Percentiles rank a stretch among this genome's conserved stretches.
These are phyloP conservation scores for Lordiphosa collinella DNA, from an alignment of 1,140 invertebrate species.

Conservation along the genomic window DNA sequence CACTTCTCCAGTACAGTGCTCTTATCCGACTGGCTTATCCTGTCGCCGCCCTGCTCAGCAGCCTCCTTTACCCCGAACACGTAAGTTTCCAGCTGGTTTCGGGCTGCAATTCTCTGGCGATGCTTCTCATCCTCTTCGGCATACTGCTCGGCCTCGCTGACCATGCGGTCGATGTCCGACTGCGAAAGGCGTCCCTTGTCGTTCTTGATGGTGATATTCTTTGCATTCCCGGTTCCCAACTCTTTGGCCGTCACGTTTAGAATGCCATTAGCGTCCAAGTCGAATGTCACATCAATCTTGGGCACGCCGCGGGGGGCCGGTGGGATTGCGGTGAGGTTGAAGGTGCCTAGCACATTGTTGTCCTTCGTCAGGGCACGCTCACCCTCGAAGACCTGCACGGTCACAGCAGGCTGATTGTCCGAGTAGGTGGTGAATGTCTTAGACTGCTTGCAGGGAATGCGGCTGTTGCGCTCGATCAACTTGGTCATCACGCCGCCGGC, in stretches of 20 bases:
- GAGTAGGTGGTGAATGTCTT: constrained; percentile 85
- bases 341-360: constrained; percentile 88
- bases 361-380: constrained; percentile 87
- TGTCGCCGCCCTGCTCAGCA: constrained; percentile 80
- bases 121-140: constrained; percentile 86
- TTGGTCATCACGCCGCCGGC: constrained; percentile 84
- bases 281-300: constrained; percentile 86
- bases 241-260: constrained; percentile 84
- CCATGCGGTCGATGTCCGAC: constrained; percentile 89
- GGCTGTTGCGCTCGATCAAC: constrained; percentile 83
- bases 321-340: constrained; percentile 88
- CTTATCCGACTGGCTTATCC: constrained; percentile 43
- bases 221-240: constrained; percentile 81
- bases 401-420: constrained; percentile 86
- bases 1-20: constrained; percentile 80
- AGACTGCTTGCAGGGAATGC: constrained; percentile 84
- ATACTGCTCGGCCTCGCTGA: constrained; percentile 83
- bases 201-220: constrained; percentile 91
- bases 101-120: constrained; percentile 82
- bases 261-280: constrained; percentile 83
- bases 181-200: constrained; percentile 90
- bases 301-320: constrained; percentile 89
- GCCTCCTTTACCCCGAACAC: constrained; percentile 85
- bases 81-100: constrained; percentile 85
- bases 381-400: constrained; percentile 85